A percentile compares a stretch with the other conserved stretches of the same genome.
Conservation (phyloP, 2,797 vertebrate species). For the Cirrhinus molitorella region DNA sequence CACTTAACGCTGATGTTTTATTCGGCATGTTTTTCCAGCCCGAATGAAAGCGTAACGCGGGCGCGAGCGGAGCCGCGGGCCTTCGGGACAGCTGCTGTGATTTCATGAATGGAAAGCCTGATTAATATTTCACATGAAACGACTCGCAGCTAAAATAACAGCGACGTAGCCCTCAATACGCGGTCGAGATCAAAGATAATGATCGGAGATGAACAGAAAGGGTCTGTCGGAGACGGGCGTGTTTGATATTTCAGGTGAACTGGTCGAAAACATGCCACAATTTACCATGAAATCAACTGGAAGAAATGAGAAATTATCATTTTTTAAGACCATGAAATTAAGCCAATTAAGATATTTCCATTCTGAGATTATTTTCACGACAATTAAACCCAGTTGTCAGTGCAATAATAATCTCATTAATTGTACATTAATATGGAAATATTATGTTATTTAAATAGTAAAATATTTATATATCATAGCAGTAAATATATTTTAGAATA, state of each 20-base stretch:
- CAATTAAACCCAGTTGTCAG: not conserved
- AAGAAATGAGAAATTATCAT: not conserved
- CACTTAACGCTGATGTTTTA: slow-evolving; percentile 62
- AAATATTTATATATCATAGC: not conserved
- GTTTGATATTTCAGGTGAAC: not conserved
- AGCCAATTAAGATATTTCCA: not conserved
- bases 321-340: not conserved
- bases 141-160: slow-evolving; percentile 57
- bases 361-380: not conserved
- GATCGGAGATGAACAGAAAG: slow-evolving; percentile 4
- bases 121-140: slow-evolving; percentile 53
- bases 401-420: not conserved
- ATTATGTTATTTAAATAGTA: not conserved
- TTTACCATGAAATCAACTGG: not conserved
- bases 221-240: not conserved
- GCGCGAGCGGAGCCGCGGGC: not conserved
- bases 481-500: not conserved
- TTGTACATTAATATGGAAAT: not conserved
- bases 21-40: slow-evolving; percentile 34
- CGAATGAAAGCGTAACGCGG: slow-evolving; percentile 17
- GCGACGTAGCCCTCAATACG: not conserved
- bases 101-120: slow-evolving; percentile 54
- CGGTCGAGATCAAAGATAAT: slow-evolving; percentile 19
- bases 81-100: slow-evolving; percentile 20
- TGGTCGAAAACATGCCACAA: not conserved